A percentile compares a stretch with the other conserved stretches of the same genome.
These are phyloP conservation scores for Sebastes schlegelii DNA, from an alignment of 2,113 vertebrate genomes.

Conservation along the genomic window DNA sequence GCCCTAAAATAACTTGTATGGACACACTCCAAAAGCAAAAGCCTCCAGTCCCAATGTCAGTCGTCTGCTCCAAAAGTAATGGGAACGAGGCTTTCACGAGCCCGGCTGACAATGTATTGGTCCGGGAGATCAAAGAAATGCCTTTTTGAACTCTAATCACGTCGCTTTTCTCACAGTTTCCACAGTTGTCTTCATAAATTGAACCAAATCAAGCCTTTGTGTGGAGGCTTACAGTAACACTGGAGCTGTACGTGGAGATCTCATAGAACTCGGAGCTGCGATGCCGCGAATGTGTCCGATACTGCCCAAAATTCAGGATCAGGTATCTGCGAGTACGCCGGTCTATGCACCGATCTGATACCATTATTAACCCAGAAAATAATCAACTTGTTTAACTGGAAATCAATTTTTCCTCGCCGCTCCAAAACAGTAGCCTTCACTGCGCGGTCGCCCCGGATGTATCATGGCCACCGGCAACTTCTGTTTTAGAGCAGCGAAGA, in stretches of 20 bases:
- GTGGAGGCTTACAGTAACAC: slow-evolving; percentile 1
- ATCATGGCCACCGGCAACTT: too few relatives aligned
- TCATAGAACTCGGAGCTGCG: slow-evolving; percentile 15
- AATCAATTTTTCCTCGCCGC: too few relatives aligned
- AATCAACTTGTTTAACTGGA: too few relatives aligned
- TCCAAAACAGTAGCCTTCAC: too few relatives aligned
- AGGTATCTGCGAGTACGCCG: too few relatives aligned
- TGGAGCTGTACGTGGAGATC: not conserved
- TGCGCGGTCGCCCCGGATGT: too few relatives aligned
- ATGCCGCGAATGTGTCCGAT: too few relatives aligned
- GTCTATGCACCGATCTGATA: too few relatives aligned
- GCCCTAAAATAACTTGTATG: slow-evolving; percentile 67
- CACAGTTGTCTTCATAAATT: slow-evolving; percentile 54
- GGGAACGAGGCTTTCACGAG: slow-evolving; percentile 45
- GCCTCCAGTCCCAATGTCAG: slow-evolving; percentile 55
- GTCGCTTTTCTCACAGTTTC: slow-evolving; percentile 14
- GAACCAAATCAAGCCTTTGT: slow-evolving; percentile 19
- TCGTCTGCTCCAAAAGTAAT: slow-evolving; percentile 53
- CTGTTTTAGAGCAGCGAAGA: too few relatives aligned
- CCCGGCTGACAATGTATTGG: slow-evolving; percentile 32
- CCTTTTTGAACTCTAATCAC: slow-evolving; percentile 52
- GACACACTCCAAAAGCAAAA: slow-evolving; percentile 55
- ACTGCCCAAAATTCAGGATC: too few relatives aligned
- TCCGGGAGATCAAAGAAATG: slow-evolving; percentile 62
- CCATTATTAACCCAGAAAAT: too few relatives aligned